Evolutionary conservation across 1,140 invertebrate species (phyloP), one percentile per base, ranked within the genome.

Genomic region (Drosophila dunni): DNA sequence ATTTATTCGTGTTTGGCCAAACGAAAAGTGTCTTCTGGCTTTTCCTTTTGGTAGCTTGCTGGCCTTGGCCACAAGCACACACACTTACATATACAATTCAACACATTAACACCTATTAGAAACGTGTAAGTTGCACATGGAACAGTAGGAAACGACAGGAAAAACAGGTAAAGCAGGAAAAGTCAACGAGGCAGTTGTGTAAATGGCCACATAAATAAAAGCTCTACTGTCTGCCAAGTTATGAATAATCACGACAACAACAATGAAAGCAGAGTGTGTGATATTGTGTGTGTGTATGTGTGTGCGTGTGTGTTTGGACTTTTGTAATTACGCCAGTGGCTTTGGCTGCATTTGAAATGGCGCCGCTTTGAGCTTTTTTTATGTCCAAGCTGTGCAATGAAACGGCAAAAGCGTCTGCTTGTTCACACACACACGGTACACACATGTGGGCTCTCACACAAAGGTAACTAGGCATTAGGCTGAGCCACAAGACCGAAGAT

Each of bases 171-270:
- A 40, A 63, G 34, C 38, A 46, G 64, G 33, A 63, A 71, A 67
- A 64, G 72, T 74, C 63, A 62, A 69, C 50, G 64, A 57, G 78
- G 74, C 74, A 65, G 67, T 84, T 85, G 75, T 79, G 68, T 33
- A 68, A 88, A 86, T 88, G 83, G 69, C 46, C 78, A 68, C 79
- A 88, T 88, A 86, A 86, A 86, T 86, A 88, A 83, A 83, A 78
- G 69, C 67, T 29, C 24, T 54, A 58, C 60, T 86, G 79, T 89
- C 84, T 88, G 84, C 76, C 84, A 83, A 89, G 84, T 86, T 86
- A 86, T 86, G 84, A 86, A 86, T 89, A 86, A 86, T 86, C 79
- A 89, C 81, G 63, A 68, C 75, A 86, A 75, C 79, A 79, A 82
- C 65, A 79, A 63, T 42, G 38, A 9, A 40, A 29, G 4, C 24